Evolutionary conservation across 1,140 invertebrate species (phyloP), one percentile per base, ranked within the genome.

Genomic region (Oscheius sp.): DNA sequence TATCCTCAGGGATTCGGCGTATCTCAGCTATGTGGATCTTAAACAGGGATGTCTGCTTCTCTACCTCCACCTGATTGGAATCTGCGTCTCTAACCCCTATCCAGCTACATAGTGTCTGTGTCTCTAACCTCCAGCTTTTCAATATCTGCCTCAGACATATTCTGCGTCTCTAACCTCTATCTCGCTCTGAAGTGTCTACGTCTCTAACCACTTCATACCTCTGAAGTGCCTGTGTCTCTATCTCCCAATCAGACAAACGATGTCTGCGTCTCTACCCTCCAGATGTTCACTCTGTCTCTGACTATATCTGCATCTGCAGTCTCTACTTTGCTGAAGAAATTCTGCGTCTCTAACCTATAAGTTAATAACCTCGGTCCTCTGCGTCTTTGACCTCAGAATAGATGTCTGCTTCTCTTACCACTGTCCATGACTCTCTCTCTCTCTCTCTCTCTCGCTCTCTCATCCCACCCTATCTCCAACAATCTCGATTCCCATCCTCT

Each of bases 401-500:
- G 23, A 45, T 36, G 15, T 34, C 15, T 71, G 59, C 1, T 64
- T 13, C 7, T 63, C 34, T 45, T 23, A 38, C 23, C 63, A 28
- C n/a, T 28, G 2, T 34, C 34, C 59, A 20, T 49, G 31, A 0
- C 28, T 71, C 69, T 18, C 35, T 46, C 67, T 32, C 36, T 59
- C 45, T 68, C 15, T 32, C 45, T 26, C 26, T 26, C 31, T 55
- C 18, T 18, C 20, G n/a, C n/a, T n/a, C n/a, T n/a, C 34, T 45
- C 68, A 52, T 3, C 32, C 35, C 20, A 74, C 29, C 7, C 35
- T 29, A 3, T 74, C 59, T 36, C 72, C 72, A 36, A 36, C 15
- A 18, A 74, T 65, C 46, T 45, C 31, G 26, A 74, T 74, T 61
- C 72, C 72, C 36, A 46, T 73, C 4, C 64, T 32, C 18, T 58